Evolutionary conservation across 2,113 vertebrate genomes (phyloP), one percentile per base, ranked within the genome.

Genomic region (Aplodontia rufa): DNA sequence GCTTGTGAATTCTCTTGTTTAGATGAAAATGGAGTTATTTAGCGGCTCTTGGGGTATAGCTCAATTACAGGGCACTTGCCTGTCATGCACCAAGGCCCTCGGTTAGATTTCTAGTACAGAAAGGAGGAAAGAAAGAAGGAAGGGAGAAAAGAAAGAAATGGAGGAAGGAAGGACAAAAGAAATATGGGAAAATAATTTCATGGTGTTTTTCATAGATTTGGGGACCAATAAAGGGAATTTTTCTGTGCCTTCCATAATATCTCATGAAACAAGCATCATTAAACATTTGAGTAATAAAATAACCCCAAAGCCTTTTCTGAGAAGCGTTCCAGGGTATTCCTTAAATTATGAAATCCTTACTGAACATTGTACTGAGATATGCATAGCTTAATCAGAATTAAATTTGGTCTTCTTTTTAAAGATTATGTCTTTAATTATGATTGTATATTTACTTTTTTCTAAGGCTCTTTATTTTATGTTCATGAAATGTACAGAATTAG

Each of bases 11-110:
- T 8, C 47, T 95, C 16, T 80, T 87, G 49, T 49, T 28, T 8
- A 96, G 76, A 13, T 91, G 26, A 30, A 74, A 96, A 93, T 49
- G 53, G 35, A 72, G 64, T 6, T 2, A 40, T 75, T 45, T 84
- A 16, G 8, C 45, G 30, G 6, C 6, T 6, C n/a, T 90, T n/a
- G 9, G 19, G 3, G 3, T n/a, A 6, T 12, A 53, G 40, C 13
- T 60, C 20, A 55, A 4, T 53, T 5, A 6, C 17, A 42, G 19
- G 17, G 14, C 12, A 5, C 22, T 81, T 45, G 3, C 14, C 7
- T n/a, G 26, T 14, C 30, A 68, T n/a, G 32, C 3, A 51, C 1
- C 40, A 71, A 86, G 30, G 6, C n/a, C 8, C 51, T 53, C 9
- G 1, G 14, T 53, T 42, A 6, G 26, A 72, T 19, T 7, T 5